Evolutionary conservation across 2,888 invertebrate species (phyloP).

Genomic region (Drosophila rellima): DNA sequence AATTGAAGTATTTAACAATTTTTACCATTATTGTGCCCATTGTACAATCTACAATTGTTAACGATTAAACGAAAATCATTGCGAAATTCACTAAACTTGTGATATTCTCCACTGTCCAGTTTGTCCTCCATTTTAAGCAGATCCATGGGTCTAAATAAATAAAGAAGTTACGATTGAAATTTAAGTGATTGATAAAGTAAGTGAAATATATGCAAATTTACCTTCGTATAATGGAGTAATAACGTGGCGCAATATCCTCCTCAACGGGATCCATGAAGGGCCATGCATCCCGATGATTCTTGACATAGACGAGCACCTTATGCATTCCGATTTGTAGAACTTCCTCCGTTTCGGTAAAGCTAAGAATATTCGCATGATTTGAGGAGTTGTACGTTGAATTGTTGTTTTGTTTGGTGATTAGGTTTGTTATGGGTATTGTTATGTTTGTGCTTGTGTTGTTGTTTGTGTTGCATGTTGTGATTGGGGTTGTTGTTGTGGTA

Average conservation of each 20-base stretch:
- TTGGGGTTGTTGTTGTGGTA: slow-evolving; percentile 38
- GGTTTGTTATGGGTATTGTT: slow-evolving; percentile 56
- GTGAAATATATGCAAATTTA: slow-evolving; percentile 42
- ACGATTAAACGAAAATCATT: slow-evolving; percentile 96
- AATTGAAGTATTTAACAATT: not conserved
- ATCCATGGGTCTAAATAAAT: slow-evolving; percentile 91
- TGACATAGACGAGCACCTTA: slow-evolving; percentile 94
- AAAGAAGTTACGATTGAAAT: not conserved
- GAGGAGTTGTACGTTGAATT: slow-evolving; percentile 82
- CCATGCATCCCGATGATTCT: slow-evolving; percentile 96
- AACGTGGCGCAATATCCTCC: slow-evolving; percentile 96
- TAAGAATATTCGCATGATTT: slow-evolving; percentile 86
- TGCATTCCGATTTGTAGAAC: slow-evolving; percentile 96
- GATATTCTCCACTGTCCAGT: slow-evolving; percentile 92
- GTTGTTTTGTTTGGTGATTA: slow-evolving; percentile 65
- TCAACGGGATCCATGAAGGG: slow-evolving; percentile 97
- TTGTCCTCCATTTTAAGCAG: slow-evolving; percentile 95
- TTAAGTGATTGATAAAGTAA: not conserved
- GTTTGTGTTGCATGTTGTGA: slow-evolving; percentile 37
- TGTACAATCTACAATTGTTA: slow-evolving; percentile 96
- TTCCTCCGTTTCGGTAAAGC: slow-evolving; percentile 93
- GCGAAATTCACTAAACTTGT: slow-evolving; percentile 92
- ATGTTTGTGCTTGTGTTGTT: slow-evolving; percentile 47
- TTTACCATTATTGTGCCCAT: slow-evolving; percentile 96
- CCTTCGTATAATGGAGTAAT: slow-evolving; percentile 90